phyloP scores from a whole-genome alignment of 2,888 invertebrate genomes.

The Galerucella pusilla region DNA sequence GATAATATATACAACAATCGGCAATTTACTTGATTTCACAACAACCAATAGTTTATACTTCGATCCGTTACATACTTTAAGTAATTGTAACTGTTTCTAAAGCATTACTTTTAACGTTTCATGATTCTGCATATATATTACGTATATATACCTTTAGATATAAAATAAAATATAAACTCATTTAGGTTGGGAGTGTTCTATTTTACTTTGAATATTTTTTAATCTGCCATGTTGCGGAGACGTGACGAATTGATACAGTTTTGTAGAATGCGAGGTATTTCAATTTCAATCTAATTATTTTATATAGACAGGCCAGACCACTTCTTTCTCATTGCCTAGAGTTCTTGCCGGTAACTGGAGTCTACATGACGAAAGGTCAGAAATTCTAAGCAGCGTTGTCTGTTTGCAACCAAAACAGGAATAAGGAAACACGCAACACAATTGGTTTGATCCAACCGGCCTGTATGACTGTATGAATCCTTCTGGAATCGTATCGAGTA shows the following conservation, averaged over 20 bases:
- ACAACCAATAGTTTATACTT: background rate
- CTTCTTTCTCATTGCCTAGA: slow-evolving; percentile 26
- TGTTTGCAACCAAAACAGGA: background rate
- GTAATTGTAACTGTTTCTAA: slow-evolving; percentile 5
- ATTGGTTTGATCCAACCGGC: no score
- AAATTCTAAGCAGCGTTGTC: slow-evolving; percentile 3
- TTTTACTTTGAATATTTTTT: slow-evolving; percentile 19
- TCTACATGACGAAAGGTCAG: slow-evolving; percentile 2
- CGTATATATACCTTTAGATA: background rate
- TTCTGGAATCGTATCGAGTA: no score
- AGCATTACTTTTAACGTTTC: background rate
- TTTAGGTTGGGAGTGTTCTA: slow-evolving; percentile 13
- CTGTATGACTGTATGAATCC: no score
- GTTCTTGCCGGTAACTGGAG: slow-evolving; percentile 16
- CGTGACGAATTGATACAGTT: slow-evolving; percentile 33
- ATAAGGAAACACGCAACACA: background rate
- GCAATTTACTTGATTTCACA: background rate
- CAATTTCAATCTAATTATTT: slow-evolving; percentile 29
- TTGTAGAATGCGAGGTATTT: slow-evolving; percentile 28
- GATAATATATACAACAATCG: background rate
- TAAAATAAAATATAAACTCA: background rate
- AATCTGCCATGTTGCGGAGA: slow-evolving; percentile 19
- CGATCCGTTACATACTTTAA: background rate
- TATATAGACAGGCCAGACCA: slow-evolving; percentile 25
- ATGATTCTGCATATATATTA: background rate